Conservation (phyloP, 2,797 vertebrate genomes). For the Rousettus madagascariensis region DNA sequence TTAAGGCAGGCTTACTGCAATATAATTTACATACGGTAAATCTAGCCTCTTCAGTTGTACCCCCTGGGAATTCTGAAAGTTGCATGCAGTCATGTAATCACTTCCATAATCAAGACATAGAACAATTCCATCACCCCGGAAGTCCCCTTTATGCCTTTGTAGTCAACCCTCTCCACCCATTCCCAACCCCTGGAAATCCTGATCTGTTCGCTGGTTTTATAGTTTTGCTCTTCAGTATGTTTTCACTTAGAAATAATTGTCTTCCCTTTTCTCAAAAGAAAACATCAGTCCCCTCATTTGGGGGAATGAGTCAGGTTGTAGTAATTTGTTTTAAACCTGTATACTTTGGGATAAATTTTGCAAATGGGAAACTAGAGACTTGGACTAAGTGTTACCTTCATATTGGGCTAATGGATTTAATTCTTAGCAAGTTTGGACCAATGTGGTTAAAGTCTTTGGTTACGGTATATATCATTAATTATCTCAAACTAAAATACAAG, state of each 20-base stretch:
- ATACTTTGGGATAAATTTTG: neutral
- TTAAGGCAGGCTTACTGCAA: neutral
- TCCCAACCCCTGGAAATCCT: neutral
- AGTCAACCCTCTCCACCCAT: neutral
- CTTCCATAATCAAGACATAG: neutral
- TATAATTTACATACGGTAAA: neutral
- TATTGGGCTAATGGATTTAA: neutral
- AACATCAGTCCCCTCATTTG: neutral
- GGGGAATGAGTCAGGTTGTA: neutral
- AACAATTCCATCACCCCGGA: neutral
- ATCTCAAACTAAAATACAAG: neutral
- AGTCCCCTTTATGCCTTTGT: neutral
- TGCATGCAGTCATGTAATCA: neutral
- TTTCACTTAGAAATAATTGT: constrained; percentile 1
- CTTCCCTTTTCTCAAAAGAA: neutral
- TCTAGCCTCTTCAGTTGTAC: neutral
- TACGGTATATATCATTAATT: neutral
- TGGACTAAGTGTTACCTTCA: neutral
- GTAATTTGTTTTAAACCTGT: neutral
- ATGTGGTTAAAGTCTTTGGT: neutral
- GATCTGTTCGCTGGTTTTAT: neutral
- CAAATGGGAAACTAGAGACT: neutral
- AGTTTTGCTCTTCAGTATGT: neutral
- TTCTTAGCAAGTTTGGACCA: neutral
- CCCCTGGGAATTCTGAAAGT: neutral